These are phyloP conservation scores for Drosophila albomicans DNA, from an alignment of 1,140 invertebrate genomes.

Conservation along the genomic window DNA sequence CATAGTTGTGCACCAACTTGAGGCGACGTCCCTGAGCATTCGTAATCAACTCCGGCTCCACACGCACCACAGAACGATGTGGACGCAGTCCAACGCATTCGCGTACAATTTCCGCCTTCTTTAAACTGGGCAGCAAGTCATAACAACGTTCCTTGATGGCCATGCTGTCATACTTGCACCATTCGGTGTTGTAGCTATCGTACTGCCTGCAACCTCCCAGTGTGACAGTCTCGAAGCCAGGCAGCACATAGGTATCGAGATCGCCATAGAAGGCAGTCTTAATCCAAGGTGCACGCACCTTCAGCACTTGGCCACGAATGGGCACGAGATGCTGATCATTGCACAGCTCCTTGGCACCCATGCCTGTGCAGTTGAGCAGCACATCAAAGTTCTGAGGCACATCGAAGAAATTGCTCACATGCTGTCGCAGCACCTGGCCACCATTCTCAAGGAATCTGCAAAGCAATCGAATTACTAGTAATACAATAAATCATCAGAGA, in stretches of 20 bases:
- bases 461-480: background rate
- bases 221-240: conserved; percentile 90
- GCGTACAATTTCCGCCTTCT: conserved; percentile 87
- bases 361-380: conserved; percentile 95
- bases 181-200: conserved; percentile 90
- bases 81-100: conserved; percentile 92
- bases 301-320: conserved; percentile 95
- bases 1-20: conserved; percentile 95
- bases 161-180: conserved; percentile 90
- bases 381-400: conserved; percentile 89
- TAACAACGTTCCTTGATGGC: conserved; percentile 91
- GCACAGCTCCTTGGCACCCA: conserved; percentile 92
- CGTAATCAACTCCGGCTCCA: conserved; percentile 88
- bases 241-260: conserved; percentile 94
- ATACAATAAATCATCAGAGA: background rate
- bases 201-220: conserved; percentile 93
- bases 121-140: conserved; percentile 90
- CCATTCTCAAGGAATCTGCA: conserved; percentile 87
- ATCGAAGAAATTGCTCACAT: conserved; percentile 88
- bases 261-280: conserved; percentile 95
- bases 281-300: conserved; percentile 95
- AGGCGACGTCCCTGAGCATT: conserved; percentile 78
- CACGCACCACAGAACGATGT: conserved; percentile 90
- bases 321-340: conserved; percentile 92
- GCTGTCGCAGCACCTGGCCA: conserved; percentile 86